Percentiles rank a stretch among this genome's conserved stretches.
Conservation (phyloP, 2,797 vertebrate genomes). For the Pangasius macronema region DNA sequence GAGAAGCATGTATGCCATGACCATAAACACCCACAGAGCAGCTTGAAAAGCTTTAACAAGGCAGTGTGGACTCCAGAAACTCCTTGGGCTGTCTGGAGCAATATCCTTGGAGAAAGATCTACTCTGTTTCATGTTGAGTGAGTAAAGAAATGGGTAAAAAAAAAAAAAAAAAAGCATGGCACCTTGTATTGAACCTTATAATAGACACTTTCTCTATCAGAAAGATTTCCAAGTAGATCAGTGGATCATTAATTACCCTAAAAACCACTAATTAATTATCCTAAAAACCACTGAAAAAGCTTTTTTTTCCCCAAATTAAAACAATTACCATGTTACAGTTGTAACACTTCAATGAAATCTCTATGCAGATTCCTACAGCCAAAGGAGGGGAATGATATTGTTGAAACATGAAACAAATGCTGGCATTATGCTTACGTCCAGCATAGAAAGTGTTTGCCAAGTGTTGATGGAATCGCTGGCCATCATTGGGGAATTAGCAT, state of each 20-base stretch:
- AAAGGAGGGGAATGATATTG: slow-evolving; percentile 65
- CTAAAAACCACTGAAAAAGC: background rate
- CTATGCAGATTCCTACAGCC: slow-evolving; percentile 13
- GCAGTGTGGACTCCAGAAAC: slow-evolving; percentile 17
- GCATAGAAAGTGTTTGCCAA: slow-evolving; percentile 62
- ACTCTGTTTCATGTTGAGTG: background rate
- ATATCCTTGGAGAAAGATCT: slow-evolving; percentile 38
- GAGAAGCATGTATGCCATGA: slow-evolving; percentile 72
- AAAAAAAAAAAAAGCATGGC: background rate
- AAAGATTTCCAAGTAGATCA: background rate
- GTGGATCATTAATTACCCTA: background rate
- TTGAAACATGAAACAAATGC: slow-evolving; percentile 67
- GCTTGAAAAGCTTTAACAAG: slow-evolving; percentile 59
- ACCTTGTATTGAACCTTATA: background rate
- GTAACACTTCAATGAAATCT: slow-evolving; percentile 22
- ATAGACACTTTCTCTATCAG: background rate
- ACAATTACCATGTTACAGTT: background rate
- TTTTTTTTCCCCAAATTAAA: background rate
- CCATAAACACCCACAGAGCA: slow-evolving; percentile 69
- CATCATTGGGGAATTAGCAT: slow-evolving; percentile 66
- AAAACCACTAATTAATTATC: background rate
- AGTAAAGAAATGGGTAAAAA: background rate
- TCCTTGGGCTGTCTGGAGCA: slow-evolving; percentile 6
- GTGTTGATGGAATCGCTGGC: slow-evolving; percentile 71
- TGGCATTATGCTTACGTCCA: slow-evolving; percentile 64